Percentiles rank a stretch among this genome's conserved stretches.
phyloP scores from a whole-genome alignment of 2,888 invertebrate genomes.

The Prenolepis imparis region DNA sequence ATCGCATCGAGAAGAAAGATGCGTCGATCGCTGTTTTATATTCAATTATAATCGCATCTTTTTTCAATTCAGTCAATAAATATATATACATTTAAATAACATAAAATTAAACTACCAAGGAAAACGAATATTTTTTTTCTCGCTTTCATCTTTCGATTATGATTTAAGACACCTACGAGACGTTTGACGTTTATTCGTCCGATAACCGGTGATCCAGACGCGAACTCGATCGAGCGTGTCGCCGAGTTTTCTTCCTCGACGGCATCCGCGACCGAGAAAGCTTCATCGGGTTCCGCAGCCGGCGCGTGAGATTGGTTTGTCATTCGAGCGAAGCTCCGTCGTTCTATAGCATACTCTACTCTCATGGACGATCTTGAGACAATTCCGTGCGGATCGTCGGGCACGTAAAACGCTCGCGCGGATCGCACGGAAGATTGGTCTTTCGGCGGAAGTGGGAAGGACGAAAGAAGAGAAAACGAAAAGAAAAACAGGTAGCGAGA shows the following conservation, averaged over 20 bases:
- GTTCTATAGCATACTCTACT: slow-evolving; percentile 53
- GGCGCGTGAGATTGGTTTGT: slow-evolving; percentile 74
- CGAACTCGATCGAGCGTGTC: slow-evolving; percentile 24
- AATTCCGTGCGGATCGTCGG: slow-evolving; percentile 69
- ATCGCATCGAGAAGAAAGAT: background rate
- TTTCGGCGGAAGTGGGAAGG: slow-evolving; percentile 14
- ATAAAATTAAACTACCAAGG: background rate
- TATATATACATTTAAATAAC: too few relatives aligned
- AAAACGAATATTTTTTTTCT: background rate
- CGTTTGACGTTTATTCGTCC: slow-evolving; percentile 12
- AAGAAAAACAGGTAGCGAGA: slow-evolving; percentile 3
- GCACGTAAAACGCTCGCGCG: slow-evolving; percentile 61
- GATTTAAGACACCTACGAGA: slow-evolving; percentile 6
- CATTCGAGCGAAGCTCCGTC: slow-evolving; percentile 62
- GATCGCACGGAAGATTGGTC: slow-evolving; percentile 39
- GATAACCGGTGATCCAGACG: slow-evolving; percentile 16
- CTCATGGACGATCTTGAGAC: slow-evolving; percentile 71
- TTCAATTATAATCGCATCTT: background rate
- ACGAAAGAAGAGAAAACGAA: background rate
- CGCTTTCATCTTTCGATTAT: background rate
- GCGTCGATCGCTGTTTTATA: background rate
- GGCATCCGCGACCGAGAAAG: slow-evolving; percentile 11
- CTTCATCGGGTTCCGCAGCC: slow-evolving; percentile 52
- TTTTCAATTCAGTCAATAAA: background rate
- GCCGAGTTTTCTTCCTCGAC: slow-evolving; percentile 16